Evolutionary conservation across 2,113 vertebrate species (phyloP), one percentile per base, ranked within the genome.

Genomic region (Thymallus thymallus): DNA sequence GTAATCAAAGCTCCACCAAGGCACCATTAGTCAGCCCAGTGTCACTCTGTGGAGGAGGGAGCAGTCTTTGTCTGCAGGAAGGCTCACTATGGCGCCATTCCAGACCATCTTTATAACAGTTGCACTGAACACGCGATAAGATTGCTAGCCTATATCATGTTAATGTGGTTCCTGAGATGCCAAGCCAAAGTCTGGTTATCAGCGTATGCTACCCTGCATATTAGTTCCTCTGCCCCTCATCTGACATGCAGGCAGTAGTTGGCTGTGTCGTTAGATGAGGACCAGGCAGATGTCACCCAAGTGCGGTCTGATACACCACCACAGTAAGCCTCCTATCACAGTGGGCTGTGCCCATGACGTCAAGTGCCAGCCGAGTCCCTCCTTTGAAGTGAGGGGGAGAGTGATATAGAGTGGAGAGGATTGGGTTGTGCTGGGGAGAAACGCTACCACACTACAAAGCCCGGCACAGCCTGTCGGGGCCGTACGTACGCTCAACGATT

Each of bases 381-480:
- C 74, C 80, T 90, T 89, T 89, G 84, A 89, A 85, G 86, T 87
- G 75, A 76, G 77, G 73, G 26, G 16, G 45, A 68, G 76, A 83
- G 83, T 81, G 81, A 76, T 80, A 83, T 83, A 83, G 78, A 66
- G 20, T 71, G 29, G 26, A 29, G 62, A 76, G 83, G 0, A 48
- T 60, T 72, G 61, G 69, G 76, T 79, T 85, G 84, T 51, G 60
- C 74, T 73, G 61, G 73, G 81, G 87, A 82, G 76, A 56, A 82
- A 80, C 60, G 74, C 71, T 70, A 74, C 80, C 84, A 79, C 79
- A 86, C 87, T 87, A 90, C 89, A 90, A 90, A 92, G 91, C 65
- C 73, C 73, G 9, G 67, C 20, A 68, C 78, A 74, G 82, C 76
- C 87, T 81, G 84, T 85, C 75, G 78, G 84, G 87, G 80, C 75